These are phyloP conservation scores for Lipophrys pholis DNA, from an alignment of 2,113 vertebrate species.

Conservation along the genomic window DNA sequence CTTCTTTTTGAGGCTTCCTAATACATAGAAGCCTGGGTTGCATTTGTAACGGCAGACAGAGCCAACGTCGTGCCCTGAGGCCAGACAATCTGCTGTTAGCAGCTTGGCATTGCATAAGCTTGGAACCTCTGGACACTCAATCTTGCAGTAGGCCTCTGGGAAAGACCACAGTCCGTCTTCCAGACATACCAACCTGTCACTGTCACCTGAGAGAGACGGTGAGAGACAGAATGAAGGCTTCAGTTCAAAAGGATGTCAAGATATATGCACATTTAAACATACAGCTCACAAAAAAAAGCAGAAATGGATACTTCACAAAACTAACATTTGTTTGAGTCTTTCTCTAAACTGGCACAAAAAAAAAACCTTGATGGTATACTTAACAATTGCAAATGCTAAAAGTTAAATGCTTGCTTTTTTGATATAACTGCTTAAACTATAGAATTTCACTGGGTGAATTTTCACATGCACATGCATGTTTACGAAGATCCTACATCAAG, in stretches of 20 bases:
- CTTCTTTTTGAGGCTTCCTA: constrained; percentile 70
- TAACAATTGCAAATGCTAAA: too few relatives aligned
- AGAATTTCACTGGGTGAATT: too few relatives aligned
- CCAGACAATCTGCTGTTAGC: constrained; percentile 85
- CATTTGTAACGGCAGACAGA: constrained; percentile 91
- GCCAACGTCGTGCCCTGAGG: constrained; percentile 89
- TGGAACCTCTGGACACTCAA: constrained; percentile 87
- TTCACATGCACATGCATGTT: too few relatives aligned
- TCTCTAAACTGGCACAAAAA: too few relatives aligned
- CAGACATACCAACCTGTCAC: constrained; percentile 90
- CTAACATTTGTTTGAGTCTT: too few relatives aligned
- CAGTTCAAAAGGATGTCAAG: not conserved
- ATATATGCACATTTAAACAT: not conserved
- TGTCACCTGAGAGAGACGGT: constrained; percentile 83
- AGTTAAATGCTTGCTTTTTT: too few relatives aligned
- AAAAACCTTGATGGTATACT: too few relatives aligned
- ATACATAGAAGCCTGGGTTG: constrained; percentile 89
- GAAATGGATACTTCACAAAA: too few relatives aligned
- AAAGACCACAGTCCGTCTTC: constrained; percentile 96
- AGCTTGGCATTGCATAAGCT: constrained; percentile 82
- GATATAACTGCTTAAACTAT: too few relatives aligned
- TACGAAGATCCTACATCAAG: too few relatives aligned
- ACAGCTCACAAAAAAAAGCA: too few relatives aligned
- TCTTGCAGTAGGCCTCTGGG: constrained; percentile 95
- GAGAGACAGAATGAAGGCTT: not conserved